A percentile compares a stretch with the other conserved stretches of the same genome.
phyloP scores from a whole-genome alignment of 2,113 vertebrate species.

The Mugil cephalus region DNA sequence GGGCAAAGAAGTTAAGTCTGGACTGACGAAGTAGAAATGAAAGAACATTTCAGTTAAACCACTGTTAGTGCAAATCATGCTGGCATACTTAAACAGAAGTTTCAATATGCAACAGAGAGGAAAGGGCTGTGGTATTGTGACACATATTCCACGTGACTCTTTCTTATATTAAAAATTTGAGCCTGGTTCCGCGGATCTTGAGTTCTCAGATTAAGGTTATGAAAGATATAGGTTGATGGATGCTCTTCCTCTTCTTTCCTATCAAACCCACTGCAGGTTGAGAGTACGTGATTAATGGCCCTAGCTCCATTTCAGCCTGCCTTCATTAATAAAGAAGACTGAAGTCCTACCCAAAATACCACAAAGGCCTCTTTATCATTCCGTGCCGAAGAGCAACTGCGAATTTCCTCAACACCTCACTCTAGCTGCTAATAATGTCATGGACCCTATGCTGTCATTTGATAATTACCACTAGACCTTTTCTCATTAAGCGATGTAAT shows the following conservation, averaged over 20 bases:
- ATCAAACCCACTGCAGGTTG: constrained; percentile 47
- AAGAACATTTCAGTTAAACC: too few species aligned
- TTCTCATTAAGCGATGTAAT: constrained; percentile 4
- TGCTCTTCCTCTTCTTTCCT: constrained; percentile 44
- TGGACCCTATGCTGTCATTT: background rate
- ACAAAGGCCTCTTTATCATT: constrained; percentile 31
- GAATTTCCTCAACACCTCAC: constrained; percentile 8
- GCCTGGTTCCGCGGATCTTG: constrained; percentile 12
- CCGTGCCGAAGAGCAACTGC: constrained; percentile 9
- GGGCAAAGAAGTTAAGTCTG: background rate
- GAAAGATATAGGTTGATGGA: constrained; percentile 64
- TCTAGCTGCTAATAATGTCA: constrained; percentile 14
- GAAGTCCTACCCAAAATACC: constrained; percentile 57
- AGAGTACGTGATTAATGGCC: constrained; percentile 64
- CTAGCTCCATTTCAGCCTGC: constrained; percentile 38
- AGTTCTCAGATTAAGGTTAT: constrained; percentile 45
- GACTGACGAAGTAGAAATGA: too few species aligned
- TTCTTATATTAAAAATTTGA: constrained; percentile 2
- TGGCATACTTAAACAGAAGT: background rate
- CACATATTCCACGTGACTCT: constrained; percentile 6
- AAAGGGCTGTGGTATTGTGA: constrained; percentile 25
- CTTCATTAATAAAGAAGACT: constrained; percentile 69
- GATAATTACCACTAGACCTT: background rate
- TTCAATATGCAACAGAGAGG: background rate
- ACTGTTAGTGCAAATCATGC: background rate